phyloP scores from a whole-genome alignment of 2,113 vertebrate genomes.

The Poicephalus gulielmi region DNA sequence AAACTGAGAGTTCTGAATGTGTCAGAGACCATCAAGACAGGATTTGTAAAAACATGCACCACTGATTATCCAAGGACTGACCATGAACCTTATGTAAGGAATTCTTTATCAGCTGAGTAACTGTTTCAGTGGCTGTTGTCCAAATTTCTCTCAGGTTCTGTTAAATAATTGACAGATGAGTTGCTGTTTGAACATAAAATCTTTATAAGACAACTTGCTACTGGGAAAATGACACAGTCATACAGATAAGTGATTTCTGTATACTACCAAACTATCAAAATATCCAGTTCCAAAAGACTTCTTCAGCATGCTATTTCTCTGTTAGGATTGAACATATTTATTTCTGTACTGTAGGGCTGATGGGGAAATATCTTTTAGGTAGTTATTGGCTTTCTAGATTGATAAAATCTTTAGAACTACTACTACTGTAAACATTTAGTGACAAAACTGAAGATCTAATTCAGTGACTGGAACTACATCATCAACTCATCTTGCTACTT shows the following conservation, averaged over 20 bases:
- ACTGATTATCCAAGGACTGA: background rate
- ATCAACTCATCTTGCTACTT: background rate
- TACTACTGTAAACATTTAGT: background rate
- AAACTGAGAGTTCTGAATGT: background rate
- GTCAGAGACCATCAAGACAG: background rate
- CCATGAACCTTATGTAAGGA: background rate
- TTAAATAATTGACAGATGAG: background rate
- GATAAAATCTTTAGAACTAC: background rate
- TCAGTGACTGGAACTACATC: background rate
- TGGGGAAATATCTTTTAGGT: background rate
- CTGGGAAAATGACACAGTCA: background rate
- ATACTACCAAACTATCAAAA: background rate
- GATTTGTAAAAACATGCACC: background rate
- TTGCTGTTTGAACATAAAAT: background rate
- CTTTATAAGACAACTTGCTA: background rate
- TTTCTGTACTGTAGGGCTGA: background rate
- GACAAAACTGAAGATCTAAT: constrained; percentile 21
- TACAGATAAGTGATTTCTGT: background rate
- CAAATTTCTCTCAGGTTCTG: background rate
- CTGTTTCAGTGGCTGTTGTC: background rate
- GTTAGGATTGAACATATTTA: background rate
- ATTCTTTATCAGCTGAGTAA: background rate
- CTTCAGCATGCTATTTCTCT: background rate
- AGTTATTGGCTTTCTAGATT: background rate
- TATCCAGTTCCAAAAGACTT: background rate